Conservation (phyloP, 2,888 invertebrate genomes). For the Mimas tiliae region DNA sequence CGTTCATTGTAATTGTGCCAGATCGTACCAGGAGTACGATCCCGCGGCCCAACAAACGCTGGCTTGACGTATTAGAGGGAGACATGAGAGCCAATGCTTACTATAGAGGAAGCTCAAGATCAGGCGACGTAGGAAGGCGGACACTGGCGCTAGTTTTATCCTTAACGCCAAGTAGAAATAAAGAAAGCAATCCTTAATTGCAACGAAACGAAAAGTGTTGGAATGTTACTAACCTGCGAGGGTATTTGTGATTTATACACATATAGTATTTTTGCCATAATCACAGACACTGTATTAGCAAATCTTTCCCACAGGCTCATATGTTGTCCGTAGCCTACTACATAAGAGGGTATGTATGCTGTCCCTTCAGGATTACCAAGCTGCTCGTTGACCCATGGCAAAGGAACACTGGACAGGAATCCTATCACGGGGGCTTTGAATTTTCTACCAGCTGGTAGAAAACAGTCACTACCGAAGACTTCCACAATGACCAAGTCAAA, state of each 20-base stretch:
- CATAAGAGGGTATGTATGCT: slow-evolving; percentile 83
- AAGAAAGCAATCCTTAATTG: no score
- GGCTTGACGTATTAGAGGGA: no score
- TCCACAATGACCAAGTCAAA: slow-evolving; percentile 77
- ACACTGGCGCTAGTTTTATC: no score
- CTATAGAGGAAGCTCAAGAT: no score
- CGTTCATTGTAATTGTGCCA: no score
- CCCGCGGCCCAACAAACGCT: no score
- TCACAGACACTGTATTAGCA: slow-evolving; percentile 70
- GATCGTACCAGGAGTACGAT: no score
- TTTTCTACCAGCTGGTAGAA: slow-evolving; percentile 81
- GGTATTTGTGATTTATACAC: slow-evolving; percentile 71
- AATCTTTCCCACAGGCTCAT: slow-evolving; percentile 81
- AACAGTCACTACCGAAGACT: slow-evolving; percentile 85
- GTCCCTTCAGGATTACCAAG: slow-evolving; percentile 85
- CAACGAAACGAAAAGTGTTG: not conserved
- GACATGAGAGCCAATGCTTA: no score
- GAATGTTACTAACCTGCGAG: slow-evolving; percentile 62
- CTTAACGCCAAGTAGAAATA: no score
- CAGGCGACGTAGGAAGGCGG: no score
- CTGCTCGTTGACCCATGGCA: slow-evolving; percentile 84
- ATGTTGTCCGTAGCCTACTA: slow-evolving; percentile 75
- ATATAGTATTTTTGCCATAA: slow-evolving; percentile 70
- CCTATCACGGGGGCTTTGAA: slow-evolving; percentile 83
- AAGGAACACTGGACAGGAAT: slow-evolving; percentile 78